Evolutionary conservation across 92 coral and sea anemone species (phyloP).

Genomic region (Palythoa caribaeorum): DNA sequence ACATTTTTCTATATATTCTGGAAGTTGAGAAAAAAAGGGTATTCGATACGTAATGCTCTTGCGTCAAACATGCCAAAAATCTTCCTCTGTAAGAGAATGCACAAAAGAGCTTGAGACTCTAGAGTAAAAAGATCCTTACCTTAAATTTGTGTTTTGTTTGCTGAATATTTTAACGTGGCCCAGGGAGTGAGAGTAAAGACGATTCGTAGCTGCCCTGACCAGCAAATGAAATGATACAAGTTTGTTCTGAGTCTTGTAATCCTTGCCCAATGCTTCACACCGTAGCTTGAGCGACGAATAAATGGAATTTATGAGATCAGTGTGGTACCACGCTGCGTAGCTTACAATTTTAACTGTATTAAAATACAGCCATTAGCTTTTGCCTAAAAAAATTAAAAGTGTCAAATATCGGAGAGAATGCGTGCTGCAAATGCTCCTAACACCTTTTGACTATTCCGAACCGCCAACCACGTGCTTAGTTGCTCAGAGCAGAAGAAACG

Average conservation of each 20-base stretch:
- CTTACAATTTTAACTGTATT: not conserved
- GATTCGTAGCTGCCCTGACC: not conserved
- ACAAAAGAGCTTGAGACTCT: no score
- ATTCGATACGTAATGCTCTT: no score
- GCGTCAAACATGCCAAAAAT: no score
- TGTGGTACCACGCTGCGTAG: not conserved
- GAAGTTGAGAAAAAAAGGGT: no score
- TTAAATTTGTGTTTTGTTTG: not conserved
- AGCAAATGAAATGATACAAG: no score
- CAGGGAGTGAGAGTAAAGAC: no score
- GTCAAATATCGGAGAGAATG: slow-evolving; percentile 5
- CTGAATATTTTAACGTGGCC: not conserved
- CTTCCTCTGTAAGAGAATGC: no score
- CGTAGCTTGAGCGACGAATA: not conserved
- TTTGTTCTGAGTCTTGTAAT: no score
- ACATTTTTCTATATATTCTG: no score
- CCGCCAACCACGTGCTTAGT: slow-evolving; percentile 2
- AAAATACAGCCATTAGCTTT: not conserved
- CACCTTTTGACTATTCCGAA: not conserved
- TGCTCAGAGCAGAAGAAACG: slow-evolving; percentile 19
- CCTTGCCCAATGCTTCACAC: slow-evolving; percentile 16
- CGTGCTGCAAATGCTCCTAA: not conserved
- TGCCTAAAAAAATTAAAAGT: not conserved
- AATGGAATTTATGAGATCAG: not conserved
- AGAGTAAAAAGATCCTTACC: not conserved